Evolutionary conservation across 2,888 invertebrate species (phyloP), one percentile per base, ranked within the genome.

Genomic region (Ormyrus rosae): DNA sequence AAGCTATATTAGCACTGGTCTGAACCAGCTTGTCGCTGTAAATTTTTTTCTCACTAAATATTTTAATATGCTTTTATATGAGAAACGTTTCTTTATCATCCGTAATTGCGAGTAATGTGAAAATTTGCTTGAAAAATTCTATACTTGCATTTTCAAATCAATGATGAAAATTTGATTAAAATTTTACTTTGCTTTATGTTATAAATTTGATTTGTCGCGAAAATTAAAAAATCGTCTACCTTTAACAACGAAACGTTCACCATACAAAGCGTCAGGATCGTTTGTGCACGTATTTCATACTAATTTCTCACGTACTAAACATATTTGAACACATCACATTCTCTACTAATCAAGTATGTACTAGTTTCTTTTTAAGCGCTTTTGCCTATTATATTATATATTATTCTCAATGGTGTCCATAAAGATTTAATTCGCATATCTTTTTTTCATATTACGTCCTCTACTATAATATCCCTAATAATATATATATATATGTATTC

Each of bases 241-340:
- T 46, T 65, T 45, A 19, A 51, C 45, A 67, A 1, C 8, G 67
- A 67, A 70, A 50, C 70, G 70, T 77, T 69, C 77, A 56, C 56
- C 3, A 70, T 56, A 58, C 51, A 63, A 68, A 61, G 61, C 46
- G 45, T 64, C n/a, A 63, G 34, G 55, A 48, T 69, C 11, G 34
- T 78, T 72, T 78, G 78, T 78, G 78, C 72, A 78, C 72, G 45
- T 46, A 19, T 71, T 69, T 34, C 48, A 68, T 55, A 78, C 60
- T 71, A 71, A 65, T 55, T 63, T 10, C 60, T 55, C 67, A 55
- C 19, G 53, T 65, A 64, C 71, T 71, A 72, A 72, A 71, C 67
- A 71, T 81, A 61, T 48, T 67, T 87, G 86, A 87, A 87, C 88
- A 86, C 86, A 86, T 87, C 74, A 82, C 85, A 85, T 84, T 86